Base-by-base conservation (phyloP, 1,140 invertebrate species). In the Mycetomoellerius zeteki region DNA sequence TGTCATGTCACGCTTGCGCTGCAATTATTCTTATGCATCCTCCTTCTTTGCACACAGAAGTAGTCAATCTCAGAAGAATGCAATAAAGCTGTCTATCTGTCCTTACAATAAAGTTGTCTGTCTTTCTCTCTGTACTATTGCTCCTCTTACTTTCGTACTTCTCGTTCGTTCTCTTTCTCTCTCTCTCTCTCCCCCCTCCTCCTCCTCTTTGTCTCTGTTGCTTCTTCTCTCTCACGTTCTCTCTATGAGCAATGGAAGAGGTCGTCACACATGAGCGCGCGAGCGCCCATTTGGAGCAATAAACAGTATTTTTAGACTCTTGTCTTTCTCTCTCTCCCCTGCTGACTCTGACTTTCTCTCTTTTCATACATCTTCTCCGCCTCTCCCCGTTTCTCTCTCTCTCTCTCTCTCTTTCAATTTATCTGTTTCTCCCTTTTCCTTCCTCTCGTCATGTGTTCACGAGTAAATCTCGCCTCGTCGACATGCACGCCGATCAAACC, bases 261-360 rank as follows among this genome's bases (percentile, higher is more conserved):
- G 88, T 91, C 86, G 85, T 91, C 88, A 94, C 91, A 90, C 92
- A 91, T 93, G 93, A 93, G 87, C 93, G 92, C 92, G 88, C 90
- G 92, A 93, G 77, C 91, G 92, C 86, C 85, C 91, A 94, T 94
- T 92, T 94, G 84, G 92, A 94, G 91, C 93, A 91, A 87, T 85
- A 75, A 43, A 89, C 88, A 88, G 89, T 93, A 93, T 93, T 93
- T 93, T 93, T 93, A 93, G 92, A 92, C 86, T 86, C 85, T 27
- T 86, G 65, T 82, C 67, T 86, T 21, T 82, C 73, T 50, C 77
- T 78, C 52, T 86, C 27, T 56, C 47, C 19, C 82, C 8, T 30
- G 37, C 60, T 64, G 19, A 14, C 62, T 54, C 33, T 58, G 56
- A 77, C 65, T 60, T 50, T 58, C 88, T 56, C 60, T 60, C 85